A percentile compares a stretch with the other conserved stretches of the same genome.
Conservation (phyloP, 2,888 invertebrate species). For the Lottia gigantea region DNA sequence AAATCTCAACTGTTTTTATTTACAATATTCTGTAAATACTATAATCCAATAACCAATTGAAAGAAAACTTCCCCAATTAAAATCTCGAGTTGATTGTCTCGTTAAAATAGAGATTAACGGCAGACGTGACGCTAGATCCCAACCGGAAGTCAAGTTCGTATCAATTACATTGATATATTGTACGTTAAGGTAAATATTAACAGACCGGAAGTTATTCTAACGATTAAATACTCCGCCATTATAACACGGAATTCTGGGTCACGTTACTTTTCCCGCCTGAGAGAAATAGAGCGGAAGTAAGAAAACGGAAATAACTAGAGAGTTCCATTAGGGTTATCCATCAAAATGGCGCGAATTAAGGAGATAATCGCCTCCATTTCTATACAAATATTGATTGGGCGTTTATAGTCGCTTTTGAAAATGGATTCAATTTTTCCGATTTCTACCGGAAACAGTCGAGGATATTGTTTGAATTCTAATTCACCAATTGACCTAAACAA, state of each 20-base stretch:
- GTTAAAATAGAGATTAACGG: neutral
- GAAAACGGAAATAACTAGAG: conserved; percentile 45
- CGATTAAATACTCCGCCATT: conserved; percentile 16
- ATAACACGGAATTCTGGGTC: conserved; percentile 25
- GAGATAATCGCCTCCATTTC: conserved; percentile 8
- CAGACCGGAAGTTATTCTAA: conserved; percentile 20
- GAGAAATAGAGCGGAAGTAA: conserved; percentile 35
- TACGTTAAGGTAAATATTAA: conserved; percentile 26
- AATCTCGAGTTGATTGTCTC: neutral
- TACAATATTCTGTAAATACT: too few relatives aligned
- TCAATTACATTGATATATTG: conserved; percentile 26
- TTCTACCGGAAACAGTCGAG: neutral
- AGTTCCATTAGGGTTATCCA: conserved; percentile 44
- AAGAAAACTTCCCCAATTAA: neutral
- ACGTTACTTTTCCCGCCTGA: conserved; percentile 24
- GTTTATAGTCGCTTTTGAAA: conserved; percentile 2
- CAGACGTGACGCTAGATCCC: neutral
- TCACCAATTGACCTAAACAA: conserved; percentile 10
- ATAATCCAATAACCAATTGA: neutral
- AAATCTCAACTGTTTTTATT: too few relatives aligned
- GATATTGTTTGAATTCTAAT: conserved; percentile 10
- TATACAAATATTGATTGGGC: neutral
- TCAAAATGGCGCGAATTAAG: conserved; percentile 11
- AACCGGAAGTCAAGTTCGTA: conserved; percentile 11
- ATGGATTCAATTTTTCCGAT: neutral